Evolutionary conservation across 1,140 invertebrate genomes (phyloP).

Genomic region (Microplitis demolitor): DNA sequence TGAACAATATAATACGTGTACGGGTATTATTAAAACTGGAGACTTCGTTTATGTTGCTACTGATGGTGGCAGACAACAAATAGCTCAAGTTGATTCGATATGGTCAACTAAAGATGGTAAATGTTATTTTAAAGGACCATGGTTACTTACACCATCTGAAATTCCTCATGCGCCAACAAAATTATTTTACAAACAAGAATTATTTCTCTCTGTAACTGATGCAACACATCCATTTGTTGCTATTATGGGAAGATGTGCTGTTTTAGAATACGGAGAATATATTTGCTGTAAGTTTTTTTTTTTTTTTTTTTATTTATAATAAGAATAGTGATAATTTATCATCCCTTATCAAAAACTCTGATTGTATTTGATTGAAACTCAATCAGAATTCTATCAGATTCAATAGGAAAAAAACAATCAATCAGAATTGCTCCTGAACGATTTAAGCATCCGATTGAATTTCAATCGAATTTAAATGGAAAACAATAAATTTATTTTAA

Average conservation of each 20-base stretch:
- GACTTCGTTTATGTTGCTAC: slow-evolving; percentile 94
- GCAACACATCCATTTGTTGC: slow-evolving; percentile 89
- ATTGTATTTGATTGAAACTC: no score
- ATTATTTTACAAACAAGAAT: slow-evolving; percentile 94
- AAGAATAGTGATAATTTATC: no score
- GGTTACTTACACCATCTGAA: slow-evolving; percentile 88
- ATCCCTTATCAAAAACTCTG: no score
- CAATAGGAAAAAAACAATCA: no score
- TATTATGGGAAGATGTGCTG: slow-evolving; percentile 89
- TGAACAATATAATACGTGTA: slow-evolving; percentile 89
- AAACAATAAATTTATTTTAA: no score
- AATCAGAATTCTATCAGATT: no score
- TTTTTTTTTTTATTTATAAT: not conserved
- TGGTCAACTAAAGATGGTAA: slow-evolving; percentile 89
- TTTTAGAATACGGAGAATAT: slow-evolving; percentile 91
- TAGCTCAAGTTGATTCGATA: slow-evolving; percentile 93
- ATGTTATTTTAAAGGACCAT: slow-evolving; percentile 91
- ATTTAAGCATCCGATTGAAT: no score
- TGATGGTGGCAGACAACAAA: slow-evolving; percentile 82
- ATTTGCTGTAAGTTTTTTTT: slow-evolving; percentile 74
- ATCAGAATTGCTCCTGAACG: no score
- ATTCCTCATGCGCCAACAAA: slow-evolving; percentile 74
- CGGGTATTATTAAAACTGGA: slow-evolving; percentile 83
- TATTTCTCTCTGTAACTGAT: slow-evolving; percentile 89
- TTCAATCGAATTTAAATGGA: no score